A percentile compares a stretch with the other conserved stretches of the same genome.
phyloP scores from a whole-genome alignment of 2,113 vertebrate species.

The Erpornis zantholeuca region DNA sequence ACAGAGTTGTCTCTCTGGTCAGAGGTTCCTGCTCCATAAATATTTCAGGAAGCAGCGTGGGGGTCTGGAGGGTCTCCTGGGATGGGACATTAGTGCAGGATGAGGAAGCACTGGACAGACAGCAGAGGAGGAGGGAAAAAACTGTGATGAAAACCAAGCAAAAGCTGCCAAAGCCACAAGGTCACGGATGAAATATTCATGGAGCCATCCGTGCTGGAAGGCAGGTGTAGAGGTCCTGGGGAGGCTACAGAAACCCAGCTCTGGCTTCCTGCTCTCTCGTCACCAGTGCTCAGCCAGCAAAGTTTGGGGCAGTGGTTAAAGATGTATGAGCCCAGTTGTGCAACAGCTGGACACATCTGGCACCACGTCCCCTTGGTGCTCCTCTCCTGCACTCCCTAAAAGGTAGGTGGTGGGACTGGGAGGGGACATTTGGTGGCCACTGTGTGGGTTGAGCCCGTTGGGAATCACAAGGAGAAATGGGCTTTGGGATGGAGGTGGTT shows the following conservation, averaged over 20 bases:
- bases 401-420: background rate
- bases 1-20: background rate
- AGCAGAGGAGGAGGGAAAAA: background rate
- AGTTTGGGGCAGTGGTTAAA: background rate
- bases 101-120: background rate
- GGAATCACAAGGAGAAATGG: background rate
- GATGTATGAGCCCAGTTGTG: background rate
- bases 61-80: background rate
- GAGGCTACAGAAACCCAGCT: background rate
- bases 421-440: background rate
- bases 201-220: background rate
- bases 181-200: conserved; percentile 39
- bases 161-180: background rate
- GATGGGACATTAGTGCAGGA: background rate
- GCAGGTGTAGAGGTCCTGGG: background rate
- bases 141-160: background rate
- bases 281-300: background rate
- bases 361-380: background rate
- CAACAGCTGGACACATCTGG: background rate
- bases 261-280: background rate
- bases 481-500: background rate
- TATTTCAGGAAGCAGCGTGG: background rate
- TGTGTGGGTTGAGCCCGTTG: background rate
- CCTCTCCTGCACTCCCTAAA: background rate
- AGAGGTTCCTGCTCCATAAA: background rate